phyloP scores from a whole-genome alignment of 2,888 invertebrate species.

The Glyphotaelius pellucidus region DNA sequence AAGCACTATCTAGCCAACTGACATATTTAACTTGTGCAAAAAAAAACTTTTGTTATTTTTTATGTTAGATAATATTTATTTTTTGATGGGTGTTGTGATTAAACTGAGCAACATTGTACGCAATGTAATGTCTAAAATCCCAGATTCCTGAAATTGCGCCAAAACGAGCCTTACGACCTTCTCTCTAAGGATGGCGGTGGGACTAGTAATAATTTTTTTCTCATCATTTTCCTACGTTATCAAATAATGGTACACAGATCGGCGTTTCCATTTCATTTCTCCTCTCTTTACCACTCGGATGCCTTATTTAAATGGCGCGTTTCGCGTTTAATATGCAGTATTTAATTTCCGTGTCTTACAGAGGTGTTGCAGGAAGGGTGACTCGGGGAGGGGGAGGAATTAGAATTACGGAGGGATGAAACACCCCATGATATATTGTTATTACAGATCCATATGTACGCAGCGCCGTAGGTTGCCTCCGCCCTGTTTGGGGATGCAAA shows the following conservation, averaged over 20 bases:
- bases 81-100: not conserved
- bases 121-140: not conserved
- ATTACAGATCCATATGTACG: slow-evolving; percentile 36
- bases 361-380: slow-evolving; percentile 27
- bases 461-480: not conserved
- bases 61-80: not conserved
- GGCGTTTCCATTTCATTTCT: slow-evolving; percentile 22
- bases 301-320: slow-evolving; percentile 24
- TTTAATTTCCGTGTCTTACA: slow-evolving; percentile 47
- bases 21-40: not conserved
- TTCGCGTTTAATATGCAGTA: slow-evolving; percentile 38
- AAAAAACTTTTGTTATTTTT: not conserved
- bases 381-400: not conserved
- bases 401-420: slow-evolving; percentile 33
- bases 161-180: not conserved
- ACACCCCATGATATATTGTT: slow-evolving; percentile 41
- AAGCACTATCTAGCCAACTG: not conserved
- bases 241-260: not conserved
- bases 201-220: not conserved
- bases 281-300: not conserved
- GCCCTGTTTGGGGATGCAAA: slow-evolving; percentile 36
- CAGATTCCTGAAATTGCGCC: not conserved
- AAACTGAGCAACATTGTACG: not conserved
- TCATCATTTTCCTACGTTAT: not conserved
- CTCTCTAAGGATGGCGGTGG: not conserved